Percentiles rank a stretch among this genome's conserved stretches.
Evolutionary conservation across 2,113 vertebrate species (phyloP).

Genomic region (Ondatra zibethicus): DNA sequence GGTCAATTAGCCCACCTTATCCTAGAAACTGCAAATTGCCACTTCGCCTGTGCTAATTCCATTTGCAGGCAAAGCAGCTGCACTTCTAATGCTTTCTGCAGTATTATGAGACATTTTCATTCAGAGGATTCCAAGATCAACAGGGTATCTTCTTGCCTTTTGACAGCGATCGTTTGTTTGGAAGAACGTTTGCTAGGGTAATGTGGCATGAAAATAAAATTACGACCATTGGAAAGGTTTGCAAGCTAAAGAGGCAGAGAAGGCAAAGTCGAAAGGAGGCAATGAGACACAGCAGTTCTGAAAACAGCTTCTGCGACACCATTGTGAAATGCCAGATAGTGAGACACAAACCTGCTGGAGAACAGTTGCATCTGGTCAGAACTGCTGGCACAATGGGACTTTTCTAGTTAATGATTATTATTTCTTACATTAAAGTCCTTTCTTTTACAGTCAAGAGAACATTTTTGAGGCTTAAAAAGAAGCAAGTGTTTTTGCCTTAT

Average conservation of each 20-base stretch:
- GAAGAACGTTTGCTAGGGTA: conserved; percentile 62
- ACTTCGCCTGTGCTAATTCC: conserved; percentile 42
- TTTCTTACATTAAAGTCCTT: conserved; percentile 31
- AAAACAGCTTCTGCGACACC: conserved; percentile 7
- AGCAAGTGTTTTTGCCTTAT: not conserved
- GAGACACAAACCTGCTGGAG: not conserved
- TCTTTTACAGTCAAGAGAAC: not conserved
- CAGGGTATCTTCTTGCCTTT: conserved; percentile 38
- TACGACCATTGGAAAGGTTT: conserved; percentile 64
- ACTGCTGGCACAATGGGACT: not conserved
- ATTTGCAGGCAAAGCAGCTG: not conserved
- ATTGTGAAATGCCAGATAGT: conserved; percentile 1
- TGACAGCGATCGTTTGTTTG: conserved; percentile 68
- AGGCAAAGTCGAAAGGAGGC: not conserved
- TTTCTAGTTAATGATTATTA: conserved; percentile 53
- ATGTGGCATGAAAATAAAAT: conserved; percentile 74
- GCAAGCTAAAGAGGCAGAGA: conserved; percentile 15
- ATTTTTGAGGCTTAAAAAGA: conserved; percentile 24
- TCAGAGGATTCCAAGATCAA: conserved; percentile 60
- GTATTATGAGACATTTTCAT: conserved; percentile 57
- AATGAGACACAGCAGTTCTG: not conserved
- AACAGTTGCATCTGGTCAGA: conserved; percentile 51
- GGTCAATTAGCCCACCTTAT: conserved; percentile 52
- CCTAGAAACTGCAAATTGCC: conserved; percentile 18
- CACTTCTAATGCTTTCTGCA: conserved; percentile 38